Percentiles rank a stretch among this genome's conserved stretches.
Evolutionary conservation across 2,888 invertebrate genomes (phyloP).

Genomic region (Eupithecia dodoneata): DNA sequence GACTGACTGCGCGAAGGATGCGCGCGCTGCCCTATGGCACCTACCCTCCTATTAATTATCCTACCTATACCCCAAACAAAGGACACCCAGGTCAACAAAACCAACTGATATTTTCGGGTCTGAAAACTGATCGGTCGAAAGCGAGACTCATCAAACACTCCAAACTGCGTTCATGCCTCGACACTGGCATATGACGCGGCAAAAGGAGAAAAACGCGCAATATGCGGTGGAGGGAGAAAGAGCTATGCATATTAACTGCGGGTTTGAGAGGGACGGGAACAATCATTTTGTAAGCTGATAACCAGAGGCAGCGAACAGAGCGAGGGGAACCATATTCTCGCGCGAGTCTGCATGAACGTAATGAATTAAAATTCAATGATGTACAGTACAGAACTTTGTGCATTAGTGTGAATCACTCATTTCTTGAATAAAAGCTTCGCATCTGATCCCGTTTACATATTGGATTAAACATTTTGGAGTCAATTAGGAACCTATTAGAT

Average conservation of each 20-base stretch:
- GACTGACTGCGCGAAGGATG: slow-evolving; percentile 74
- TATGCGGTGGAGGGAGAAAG: slow-evolving; percentile 76
- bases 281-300: slow-evolving; percentile 84
- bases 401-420: slow-evolving; percentile 66
- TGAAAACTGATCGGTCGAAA: slow-evolving; percentile 57
- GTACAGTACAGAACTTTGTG: slow-evolving; percentile 58
- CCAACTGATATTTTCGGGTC: slow-evolving; percentile 52
- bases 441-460: neutral
- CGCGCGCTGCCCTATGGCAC: slow-evolving; percentile 70
- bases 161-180: slow-evolving; percentile 69
- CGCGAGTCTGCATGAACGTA: slow-evolving; percentile 80
- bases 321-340: slow-evolving; percentile 83
- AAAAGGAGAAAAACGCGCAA: slow-evolving; percentile 84
- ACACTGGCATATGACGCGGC: slow-evolving; percentile 80
- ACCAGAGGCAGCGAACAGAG: slow-evolving; percentile 80
- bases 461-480: slow-evolving; percentile 11
- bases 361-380: slow-evolving; percentile 82
- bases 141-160: slow-evolving; percentile 66
- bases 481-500: slow-evolving; percentile 41
- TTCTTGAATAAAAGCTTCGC: slow-evolving; percentile 57
- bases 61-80: slow-evolving; percentile 75
- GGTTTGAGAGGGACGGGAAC: slow-evolving; percentile 72
- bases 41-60: slow-evolving; percentile 72
- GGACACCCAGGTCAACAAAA: slow-evolving; percentile 65
- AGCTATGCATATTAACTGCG: slow-evolving; percentile 66